Conservation (phyloP, 2,888 invertebrate species). For the Watsonalla binaria region DNA sequence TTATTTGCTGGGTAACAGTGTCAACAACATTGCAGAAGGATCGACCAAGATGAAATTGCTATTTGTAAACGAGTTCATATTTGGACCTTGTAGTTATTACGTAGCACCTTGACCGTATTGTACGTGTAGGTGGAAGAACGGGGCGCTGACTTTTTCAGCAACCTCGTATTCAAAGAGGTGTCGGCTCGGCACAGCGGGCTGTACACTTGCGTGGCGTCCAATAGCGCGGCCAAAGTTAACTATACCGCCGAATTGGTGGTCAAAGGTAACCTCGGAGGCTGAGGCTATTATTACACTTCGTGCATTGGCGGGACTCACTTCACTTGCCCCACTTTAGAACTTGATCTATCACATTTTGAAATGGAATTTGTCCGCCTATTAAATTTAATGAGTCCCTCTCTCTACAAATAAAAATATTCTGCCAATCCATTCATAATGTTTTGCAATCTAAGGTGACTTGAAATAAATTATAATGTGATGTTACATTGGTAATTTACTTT, state of each 20-base stretch:
- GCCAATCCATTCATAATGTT: too few species aligned
- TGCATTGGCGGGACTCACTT: not conserved
- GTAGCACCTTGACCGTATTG: constrained; percentile 9
- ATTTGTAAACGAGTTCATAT: not conserved
- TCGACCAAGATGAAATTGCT: too few species aligned
- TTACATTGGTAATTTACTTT: not conserved
- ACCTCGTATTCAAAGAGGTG: constrained; percentile 86
- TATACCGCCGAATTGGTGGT: constrained; percentile 86
- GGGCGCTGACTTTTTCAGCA: constrained; percentile 86
- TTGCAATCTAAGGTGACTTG: not conserved
- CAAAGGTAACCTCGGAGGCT: constrained; percentile 76
- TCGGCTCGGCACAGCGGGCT: constrained; percentile 84
- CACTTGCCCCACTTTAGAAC: too few species aligned
- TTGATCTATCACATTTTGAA: too few species aligned
- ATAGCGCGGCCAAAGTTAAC: constrained; percentile 85
- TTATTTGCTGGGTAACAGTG: too few species aligned
- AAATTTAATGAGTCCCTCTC: too few species aligned
- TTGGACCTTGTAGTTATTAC: not conserved
- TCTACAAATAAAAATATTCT: too few species aligned
- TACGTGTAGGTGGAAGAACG: constrained; percentile 82
- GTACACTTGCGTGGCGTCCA: constrained; percentile 86
- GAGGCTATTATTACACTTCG: not conserved
- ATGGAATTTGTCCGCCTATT: not conserved
- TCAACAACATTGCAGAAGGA: too few species aligned
- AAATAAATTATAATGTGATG: not conserved